Conservation (phyloP, 2,797 vertebrate genomes). For the Sebastes umbrosus region DNA sequence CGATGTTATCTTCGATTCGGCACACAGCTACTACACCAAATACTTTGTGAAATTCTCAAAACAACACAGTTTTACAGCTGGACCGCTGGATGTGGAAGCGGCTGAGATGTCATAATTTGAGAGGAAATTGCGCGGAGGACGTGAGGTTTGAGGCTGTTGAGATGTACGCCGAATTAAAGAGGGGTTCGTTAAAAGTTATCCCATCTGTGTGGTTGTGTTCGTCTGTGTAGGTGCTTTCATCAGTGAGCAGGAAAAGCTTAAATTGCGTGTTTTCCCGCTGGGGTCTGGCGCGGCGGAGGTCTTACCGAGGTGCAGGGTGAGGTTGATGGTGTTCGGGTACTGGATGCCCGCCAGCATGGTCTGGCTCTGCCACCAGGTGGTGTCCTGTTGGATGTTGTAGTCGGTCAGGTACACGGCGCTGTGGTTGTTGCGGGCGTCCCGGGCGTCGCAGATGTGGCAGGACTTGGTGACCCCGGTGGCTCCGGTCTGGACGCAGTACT, state of each 20-base stretch:
- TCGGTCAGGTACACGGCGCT: constrained; percentile 92
- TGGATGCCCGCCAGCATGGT: constrained; percentile 98
- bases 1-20: not conserved
- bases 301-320: constrained; percentile 97
- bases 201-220: accelerated
- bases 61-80: not conserved
- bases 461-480: constrained; percentile 98
- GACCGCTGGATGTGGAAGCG: too few relatives aligned
- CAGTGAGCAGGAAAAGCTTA: accelerated
- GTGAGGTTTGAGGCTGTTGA: too few relatives aligned
- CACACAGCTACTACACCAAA: not conserved
- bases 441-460: constrained; percentile 95
- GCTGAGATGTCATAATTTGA: too few relatives aligned
- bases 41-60: not conserved
- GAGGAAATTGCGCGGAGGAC: too few relatives aligned
- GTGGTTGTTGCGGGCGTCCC: constrained; percentile 89
- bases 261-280: accelerated
- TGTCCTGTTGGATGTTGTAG: constrained; percentile 97
- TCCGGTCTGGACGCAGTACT: constrained; percentile 98
- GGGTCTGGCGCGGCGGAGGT: not conserved
- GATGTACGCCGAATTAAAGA: not conserved
- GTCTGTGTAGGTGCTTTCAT: accelerated
- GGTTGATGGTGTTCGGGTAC: constrained; percentile 94
- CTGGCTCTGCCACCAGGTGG: constrained; percentile 99
- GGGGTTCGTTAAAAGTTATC: accelerated